Evolutionary conservation across 2,888 invertebrate species (phyloP).

Genomic region (Agrochola lota): DNA sequence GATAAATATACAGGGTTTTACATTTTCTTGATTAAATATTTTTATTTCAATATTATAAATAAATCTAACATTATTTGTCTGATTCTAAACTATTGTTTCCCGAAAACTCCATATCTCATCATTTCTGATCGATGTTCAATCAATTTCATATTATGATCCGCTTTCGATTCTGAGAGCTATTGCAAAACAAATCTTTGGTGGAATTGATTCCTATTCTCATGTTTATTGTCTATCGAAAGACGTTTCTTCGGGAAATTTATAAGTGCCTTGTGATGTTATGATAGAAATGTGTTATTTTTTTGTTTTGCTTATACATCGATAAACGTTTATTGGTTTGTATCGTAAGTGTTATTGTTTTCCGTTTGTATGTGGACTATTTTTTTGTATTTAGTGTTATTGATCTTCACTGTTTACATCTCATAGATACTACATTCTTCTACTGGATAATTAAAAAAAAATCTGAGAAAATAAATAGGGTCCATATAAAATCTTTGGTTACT

Average conservation of each 20-base stretch:
- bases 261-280: conserved; percentile 40
- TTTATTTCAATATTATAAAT: background rate
- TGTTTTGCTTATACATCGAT: background rate
- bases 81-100: conserved; percentile 25
- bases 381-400: background rate
- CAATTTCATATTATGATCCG: conserved; percentile 57
- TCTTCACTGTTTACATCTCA: background rate
- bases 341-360: conserved; percentile 19
- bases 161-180: conserved; percentile 51
- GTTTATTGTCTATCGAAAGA: conserved; percentile 59
- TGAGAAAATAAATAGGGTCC: background rate
- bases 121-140: conserved; percentile 51
- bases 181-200: conserved; percentile 61
- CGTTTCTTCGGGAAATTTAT: conserved; percentile 41
- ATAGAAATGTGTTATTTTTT: conserved; percentile 23
- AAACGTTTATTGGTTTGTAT: conserved; percentile 41
- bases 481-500: background rate
- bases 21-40: background rate
- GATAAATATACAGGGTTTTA: background rate
- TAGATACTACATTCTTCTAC: too few species aligned
- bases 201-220: conserved; percentile 62
- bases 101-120: background rate
- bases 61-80: conserved; percentile 6
- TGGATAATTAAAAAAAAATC: too few species aligned
- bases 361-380: background rate